Evolutionary conservation across 2,797 vertebrate species (phyloP).

Genomic region (Echiichthys vipera): DNA sequence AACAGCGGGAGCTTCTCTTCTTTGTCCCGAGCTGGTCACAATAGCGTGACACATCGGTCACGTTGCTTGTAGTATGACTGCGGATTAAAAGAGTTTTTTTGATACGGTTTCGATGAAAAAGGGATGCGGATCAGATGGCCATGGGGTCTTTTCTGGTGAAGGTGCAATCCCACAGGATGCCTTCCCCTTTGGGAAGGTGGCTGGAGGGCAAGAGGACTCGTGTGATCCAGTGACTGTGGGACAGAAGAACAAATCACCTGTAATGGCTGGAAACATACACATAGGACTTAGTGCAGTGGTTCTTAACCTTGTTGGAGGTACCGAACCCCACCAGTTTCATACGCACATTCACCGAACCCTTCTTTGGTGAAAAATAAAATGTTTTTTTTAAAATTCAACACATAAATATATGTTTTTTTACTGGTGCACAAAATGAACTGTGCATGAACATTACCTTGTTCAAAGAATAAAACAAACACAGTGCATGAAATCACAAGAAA

Average conservation of each 20-base stretch:
- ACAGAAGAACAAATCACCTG: constrained; percentile 17
- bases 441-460: too few species aligned
- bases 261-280: background rate
- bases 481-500: too few species aligned
- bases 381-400: too few species aligned
- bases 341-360: too few species aligned
- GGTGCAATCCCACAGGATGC: constrained; percentile 90
- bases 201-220: constrained; percentile 93
- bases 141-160: constrained; percentile 81
- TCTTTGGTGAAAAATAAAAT: too few species aligned
- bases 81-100: background rate
- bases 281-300: too few species aligned
- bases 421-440: too few species aligned
- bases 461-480: too few species aligned
- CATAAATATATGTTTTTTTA: too few species aligned
- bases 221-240: constrained; percentile 93
- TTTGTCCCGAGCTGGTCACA: background rate
- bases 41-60: background rate
- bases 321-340: too few species aligned
- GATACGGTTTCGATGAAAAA: background rate
- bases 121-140: constrained; percentile 85
- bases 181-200: constrained; percentile 89
- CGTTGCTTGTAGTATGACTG: background rate
- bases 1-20: constrained; percentile 5
- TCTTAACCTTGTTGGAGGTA: too few species aligned